A percentile compares a stretch with the other conserved stretches of the same genome.
Evolutionary conservation across 1,140 invertebrate genomes (phyloP).

Genomic region (Bombus fervidus): DNA sequence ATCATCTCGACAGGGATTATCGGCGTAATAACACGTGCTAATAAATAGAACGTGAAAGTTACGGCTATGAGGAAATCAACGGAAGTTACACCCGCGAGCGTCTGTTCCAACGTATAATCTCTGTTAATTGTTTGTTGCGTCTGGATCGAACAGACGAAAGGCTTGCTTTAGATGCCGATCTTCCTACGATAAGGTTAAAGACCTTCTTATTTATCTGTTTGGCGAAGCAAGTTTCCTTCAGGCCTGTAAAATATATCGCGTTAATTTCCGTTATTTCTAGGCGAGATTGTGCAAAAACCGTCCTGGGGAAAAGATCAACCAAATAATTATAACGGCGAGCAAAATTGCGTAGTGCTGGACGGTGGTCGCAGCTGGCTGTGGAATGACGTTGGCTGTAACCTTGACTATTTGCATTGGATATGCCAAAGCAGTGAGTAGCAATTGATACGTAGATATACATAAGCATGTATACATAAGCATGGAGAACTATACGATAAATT

Average conservation of each 20-base stretch:
- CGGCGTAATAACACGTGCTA: constrained; percentile 38
- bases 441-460: neutral
- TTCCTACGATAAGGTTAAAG: neutral
- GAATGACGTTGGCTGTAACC: constrained; percentile 97
- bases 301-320: constrained; percentile 96
- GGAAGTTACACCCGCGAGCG: constrained; percentile 69
- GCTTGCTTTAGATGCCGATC: neutral
- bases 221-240: too few species aligned
- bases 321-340: constrained; percentile 97
- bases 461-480: neutral
- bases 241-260: neutral
- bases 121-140: constrained; percentile 51
- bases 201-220: neutral
- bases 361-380: constrained; percentile 94
- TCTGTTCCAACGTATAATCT: constrained; percentile 41
- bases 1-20: neutral
- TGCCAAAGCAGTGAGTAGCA: constrained; percentile 92
- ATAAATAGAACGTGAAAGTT: constrained; percentile 79
- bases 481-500: neutral
- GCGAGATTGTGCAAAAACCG: constrained; percentile 89
- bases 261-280: constrained; percentile 78
- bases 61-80: constrained; percentile 75
- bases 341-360: constrained; percentile 96
- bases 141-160: constrained; percentile 10
- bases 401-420: constrained; percentile 96